Evolutionary conservation across 2,113 vertebrate genomes (phyloP).

Genomic region (Hemibagrus wyckioides): DNA sequence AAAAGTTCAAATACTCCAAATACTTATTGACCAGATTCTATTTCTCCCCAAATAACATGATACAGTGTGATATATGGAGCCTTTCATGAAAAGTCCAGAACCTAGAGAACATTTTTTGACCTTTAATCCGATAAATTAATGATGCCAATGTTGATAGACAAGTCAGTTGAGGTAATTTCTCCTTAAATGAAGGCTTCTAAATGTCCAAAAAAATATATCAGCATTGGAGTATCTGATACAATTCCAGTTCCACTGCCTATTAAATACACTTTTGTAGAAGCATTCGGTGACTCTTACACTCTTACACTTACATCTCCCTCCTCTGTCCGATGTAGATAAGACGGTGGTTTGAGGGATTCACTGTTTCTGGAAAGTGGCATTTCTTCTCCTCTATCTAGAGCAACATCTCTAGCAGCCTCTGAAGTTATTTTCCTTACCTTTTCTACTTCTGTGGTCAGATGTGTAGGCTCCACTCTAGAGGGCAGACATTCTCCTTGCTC

Average conservation of each 20-base stretch:
- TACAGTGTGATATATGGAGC: not conserved
- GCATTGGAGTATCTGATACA: not conserved
- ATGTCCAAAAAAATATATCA: too few species aligned
- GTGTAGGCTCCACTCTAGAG: conserved; percentile 73
- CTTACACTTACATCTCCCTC: conserved; percentile 22
- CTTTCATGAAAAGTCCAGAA: not conserved
- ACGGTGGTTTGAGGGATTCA: not conserved
- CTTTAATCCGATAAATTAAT: not conserved
- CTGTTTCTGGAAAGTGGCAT: conserved; percentile 29
- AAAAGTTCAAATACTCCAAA: too few species aligned
- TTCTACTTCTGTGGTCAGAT: conserved; percentile 58
- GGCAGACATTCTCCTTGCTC: conserved; percentile 66
- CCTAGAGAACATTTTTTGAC: not conserved
- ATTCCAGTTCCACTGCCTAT: not conserved
- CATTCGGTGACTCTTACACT: conserved; percentile 37
- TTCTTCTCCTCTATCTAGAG: conserved; percentile 29
- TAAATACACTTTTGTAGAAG: not conserved
- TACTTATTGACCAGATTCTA: not conserved
- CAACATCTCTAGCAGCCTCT: conserved; percentile 52
- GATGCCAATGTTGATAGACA: not conserved
- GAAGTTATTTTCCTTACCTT: conserved; percentile 53
- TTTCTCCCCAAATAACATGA: not conserved
- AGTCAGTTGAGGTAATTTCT: not conserved
- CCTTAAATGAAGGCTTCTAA: not conserved
- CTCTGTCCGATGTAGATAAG: conserved; percentile 43